Evolutionary conservation across 2,888 invertebrate genomes (phyloP).

Genomic region (Nomada ruficornis): DNA sequence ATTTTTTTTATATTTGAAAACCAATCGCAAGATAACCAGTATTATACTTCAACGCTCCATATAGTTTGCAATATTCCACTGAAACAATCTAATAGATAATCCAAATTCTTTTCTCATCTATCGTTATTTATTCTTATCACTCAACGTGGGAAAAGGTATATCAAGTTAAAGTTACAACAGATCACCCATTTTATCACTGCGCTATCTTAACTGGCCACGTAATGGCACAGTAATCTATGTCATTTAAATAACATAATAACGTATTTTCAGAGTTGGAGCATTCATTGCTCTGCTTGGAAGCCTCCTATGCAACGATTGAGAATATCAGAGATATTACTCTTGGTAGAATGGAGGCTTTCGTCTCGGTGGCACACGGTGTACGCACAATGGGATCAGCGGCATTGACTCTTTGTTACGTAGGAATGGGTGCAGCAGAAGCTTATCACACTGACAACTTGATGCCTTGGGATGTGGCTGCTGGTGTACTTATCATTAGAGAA

Average conservation of each 20-base stretch:
- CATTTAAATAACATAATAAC: neutral
- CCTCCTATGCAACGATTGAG: conserved; percentile 79
- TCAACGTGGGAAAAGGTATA: too few relatives aligned
- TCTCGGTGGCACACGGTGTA: conserved; percentile 85
- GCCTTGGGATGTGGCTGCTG: conserved; percentile 94
- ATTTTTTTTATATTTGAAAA: too few relatives aligned
- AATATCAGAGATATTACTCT: conserved; percentile 75
- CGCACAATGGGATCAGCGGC: conserved; percentile 91
- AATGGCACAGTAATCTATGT: too few relatives aligned
- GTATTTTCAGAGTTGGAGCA: conserved; percentile 71
- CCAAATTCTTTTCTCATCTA: too few relatives aligned
- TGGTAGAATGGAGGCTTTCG: conserved; percentile 79
- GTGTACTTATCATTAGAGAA: conserved; percentile 89
- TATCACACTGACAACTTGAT: conserved; percentile 91
- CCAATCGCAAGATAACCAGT: too few relatives aligned
- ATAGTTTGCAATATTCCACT: too few relatives aligned
- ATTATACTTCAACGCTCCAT: too few relatives aligned
- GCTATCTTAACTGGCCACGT: too few relatives aligned
- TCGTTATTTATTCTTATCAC: too few relatives aligned
- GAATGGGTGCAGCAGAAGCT: conserved; percentile 89
- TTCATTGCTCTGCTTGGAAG: conserved; percentile 79
- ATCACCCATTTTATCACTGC: too few relatives aligned
- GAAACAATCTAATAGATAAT: too few relatives aligned
- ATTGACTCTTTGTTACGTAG: conserved; percentile 90
- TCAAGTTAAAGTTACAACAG: too few relatives aligned